These are phyloP conservation scores for Balearica regulorum DNA, from an alignment of 2,797 vertebrate species.

Conservation along the genomic window DNA sequence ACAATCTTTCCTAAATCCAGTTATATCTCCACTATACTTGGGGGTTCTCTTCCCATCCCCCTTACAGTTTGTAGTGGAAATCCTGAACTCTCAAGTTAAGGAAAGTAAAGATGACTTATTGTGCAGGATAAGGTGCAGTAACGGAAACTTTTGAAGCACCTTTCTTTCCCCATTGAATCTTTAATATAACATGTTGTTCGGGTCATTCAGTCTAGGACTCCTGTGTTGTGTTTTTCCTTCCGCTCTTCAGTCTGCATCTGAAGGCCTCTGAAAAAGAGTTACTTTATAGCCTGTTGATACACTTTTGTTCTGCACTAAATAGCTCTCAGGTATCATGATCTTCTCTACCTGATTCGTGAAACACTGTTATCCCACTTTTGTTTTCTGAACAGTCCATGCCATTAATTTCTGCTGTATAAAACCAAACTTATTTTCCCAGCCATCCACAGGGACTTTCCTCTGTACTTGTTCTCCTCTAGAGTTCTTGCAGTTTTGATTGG, in stretches of 20 bases:
- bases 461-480: neutral
- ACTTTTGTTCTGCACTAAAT: neutral
- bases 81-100: neutral
- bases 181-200: neutral
- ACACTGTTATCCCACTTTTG: neutral
- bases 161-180: neutral
- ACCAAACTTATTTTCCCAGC: neutral
- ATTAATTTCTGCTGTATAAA: neutral
- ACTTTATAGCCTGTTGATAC: neutral
- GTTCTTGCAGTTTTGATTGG: neutral
- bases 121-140: neutral
- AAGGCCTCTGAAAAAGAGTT: neutral
- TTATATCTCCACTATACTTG: neutral
- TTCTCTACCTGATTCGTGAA: neutral
- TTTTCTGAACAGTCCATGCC: neutral
- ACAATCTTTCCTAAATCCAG: neutral
- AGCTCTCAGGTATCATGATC: neutral
- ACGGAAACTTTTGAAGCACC: neutral
- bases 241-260: neutral
- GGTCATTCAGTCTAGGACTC: neutral
- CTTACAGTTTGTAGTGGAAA: neutral
- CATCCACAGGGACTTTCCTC: neutral
- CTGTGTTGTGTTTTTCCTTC: neutral
- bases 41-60: neutral
- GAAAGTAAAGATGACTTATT: neutral